Conservation (phyloP, 2,888 invertebrate genomes). For the Lasioglossum figueresi region DNA sequence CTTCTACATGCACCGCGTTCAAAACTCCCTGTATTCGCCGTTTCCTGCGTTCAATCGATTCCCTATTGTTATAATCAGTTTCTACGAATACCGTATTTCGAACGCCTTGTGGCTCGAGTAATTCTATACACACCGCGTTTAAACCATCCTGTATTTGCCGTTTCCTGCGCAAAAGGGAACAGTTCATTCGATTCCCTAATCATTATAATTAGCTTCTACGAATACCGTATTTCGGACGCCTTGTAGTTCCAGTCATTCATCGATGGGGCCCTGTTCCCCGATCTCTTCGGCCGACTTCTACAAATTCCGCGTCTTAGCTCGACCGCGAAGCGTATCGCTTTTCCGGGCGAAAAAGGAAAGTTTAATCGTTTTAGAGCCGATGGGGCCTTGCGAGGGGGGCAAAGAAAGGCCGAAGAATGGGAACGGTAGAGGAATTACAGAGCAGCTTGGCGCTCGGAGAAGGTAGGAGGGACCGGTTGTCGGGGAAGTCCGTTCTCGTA, state of each 20-base stretch:
- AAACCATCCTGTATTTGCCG: too few relatives aligned
- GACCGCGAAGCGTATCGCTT: neutral
- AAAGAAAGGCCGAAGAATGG: neutral
- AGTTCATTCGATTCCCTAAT: too few relatives aligned
- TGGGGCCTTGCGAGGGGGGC: neutral
- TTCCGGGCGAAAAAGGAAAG: neutral
- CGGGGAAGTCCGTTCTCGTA: conserved; percentile 40
- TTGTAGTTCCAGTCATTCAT: too few relatives aligned
- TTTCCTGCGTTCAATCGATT: neutral
- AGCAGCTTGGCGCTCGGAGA: neutral
- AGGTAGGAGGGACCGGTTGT: neutral
- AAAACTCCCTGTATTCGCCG: neutral
- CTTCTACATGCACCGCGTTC: neutral
- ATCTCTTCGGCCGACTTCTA: neutral
- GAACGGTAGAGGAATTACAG: conserved; percentile 6
- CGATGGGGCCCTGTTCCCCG: too few relatives aligned
- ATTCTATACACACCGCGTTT: too few relatives aligned
- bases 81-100: too few relatives aligned
- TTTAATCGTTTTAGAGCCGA: neutral
- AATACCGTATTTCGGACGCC: neutral
- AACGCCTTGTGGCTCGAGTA: too few relatives aligned
- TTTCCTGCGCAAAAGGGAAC: too few relatives aligned
- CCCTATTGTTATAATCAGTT: too few relatives aligned
- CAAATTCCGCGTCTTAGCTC: neutral
- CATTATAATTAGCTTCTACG: neutral